Evolutionary conservation across 2,888 invertebrate species (phyloP), one percentile per base, ranked within the genome.

Genomic region (Phrixothrix hirtus): DNA sequence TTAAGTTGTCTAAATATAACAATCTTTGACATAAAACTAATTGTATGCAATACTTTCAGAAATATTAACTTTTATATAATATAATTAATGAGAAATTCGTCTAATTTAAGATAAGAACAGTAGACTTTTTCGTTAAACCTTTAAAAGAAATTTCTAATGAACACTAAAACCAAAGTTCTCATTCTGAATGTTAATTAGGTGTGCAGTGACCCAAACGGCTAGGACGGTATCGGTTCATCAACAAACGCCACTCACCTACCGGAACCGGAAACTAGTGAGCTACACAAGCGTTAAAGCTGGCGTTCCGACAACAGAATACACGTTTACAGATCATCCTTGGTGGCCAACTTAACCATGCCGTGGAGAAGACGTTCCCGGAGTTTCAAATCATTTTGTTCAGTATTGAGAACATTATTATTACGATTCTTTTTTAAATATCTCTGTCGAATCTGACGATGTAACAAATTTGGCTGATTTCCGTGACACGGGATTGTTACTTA

Each of bases 271-370:
- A 69, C 71, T 62, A 66, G 62, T 65, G 60, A 63, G 53, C 70
- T 67, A 70, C 69, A 70, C 70, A 70, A 70, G 70, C 70, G 71
- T 71, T 70, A 71, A 61, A 69, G 67, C 68, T 61, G 65, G 64
- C 62, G 65, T 65, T 65, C 64, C 67, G 65, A 65, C 65, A 49
- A 49, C 52, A 46, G 48, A 53, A 42, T 42, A 41, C 34, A 48
- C 46, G 35, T 25, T 42, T 43, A 52, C 57, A 49, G 49, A 48
- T 67, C 67, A 68, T 67, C 69, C 66, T 67, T 62, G 66, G 64
- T 69, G 69, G 68, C 68, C 70, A 67, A 70, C 68, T 65, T 70
- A 68, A 59, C 63, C 67, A 66, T 54, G 64, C 63, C 67, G 52
- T 58, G 50, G 45, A 60, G 53, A 55, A 21, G 21, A 21, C 21